These are phyloP conservation scores for Drosophila rubida DNA, from an alignment of 2,888 invertebrate genomes.

Conservation along the genomic window DNA sequence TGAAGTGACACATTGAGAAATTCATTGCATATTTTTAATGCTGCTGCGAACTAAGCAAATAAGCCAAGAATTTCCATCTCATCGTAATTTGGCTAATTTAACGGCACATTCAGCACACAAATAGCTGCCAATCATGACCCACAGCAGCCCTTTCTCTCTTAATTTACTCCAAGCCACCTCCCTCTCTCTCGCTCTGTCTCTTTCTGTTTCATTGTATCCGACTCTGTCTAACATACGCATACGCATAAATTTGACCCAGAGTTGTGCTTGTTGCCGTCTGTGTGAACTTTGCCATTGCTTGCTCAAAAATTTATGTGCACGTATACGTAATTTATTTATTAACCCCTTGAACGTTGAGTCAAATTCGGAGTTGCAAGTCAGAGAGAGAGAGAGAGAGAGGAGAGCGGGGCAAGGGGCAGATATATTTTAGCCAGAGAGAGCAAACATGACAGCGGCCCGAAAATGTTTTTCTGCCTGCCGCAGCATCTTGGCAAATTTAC, in stretches of 20 bases:
- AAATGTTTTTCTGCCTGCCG: conserved; percentile 52
- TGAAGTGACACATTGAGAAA: conserved; percentile 43
- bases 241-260: conserved; percentile 54
- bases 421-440: conserved; percentile 11
- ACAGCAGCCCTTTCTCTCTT: conserved; percentile 21
- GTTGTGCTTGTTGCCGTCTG: conserved; percentile 35
- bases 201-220: not conserved
- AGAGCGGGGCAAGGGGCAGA: not conserved
- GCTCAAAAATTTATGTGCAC: conserved; percentile 77
- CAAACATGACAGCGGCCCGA: conserved; percentile 29
- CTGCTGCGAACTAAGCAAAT: conserved; percentile 33
- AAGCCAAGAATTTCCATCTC: conserved; percentile 35
- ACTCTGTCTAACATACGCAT: conserved; percentile 9
- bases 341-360: conserved; percentile 68
- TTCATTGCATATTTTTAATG: conserved; percentile 33
- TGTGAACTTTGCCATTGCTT: conserved; percentile 67
- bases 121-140: conserved; percentile 70
- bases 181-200: not conserved
- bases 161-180: conserved; percentile 35
- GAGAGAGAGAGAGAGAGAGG: not conserved
- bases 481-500: conserved; percentile 72
- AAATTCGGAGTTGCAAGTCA: conserved; percentile 8
- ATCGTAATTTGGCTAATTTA: conserved; percentile 75
- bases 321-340: conserved; percentile 81
- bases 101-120: conserved; percentile 69